Percentiles rank a stretch among this genome's conserved stretches.
Conservation (phyloP, 2,797 vertebrate genomes). For the Coccyzus lansbergi region DNA sequence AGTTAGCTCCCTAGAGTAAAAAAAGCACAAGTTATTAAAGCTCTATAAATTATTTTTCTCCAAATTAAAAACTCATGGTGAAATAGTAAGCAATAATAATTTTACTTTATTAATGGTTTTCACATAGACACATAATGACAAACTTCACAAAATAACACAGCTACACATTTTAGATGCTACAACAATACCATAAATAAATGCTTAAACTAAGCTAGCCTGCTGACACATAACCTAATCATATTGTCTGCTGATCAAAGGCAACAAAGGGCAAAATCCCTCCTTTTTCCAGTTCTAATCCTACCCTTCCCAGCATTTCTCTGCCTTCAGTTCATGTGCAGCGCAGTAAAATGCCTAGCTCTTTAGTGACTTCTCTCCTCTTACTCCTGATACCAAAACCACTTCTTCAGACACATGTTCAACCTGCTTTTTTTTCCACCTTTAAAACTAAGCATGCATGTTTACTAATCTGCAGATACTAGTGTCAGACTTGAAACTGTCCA, state of each 20-base stretch:
- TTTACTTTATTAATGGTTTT: background rate
- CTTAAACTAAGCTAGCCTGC: background rate
- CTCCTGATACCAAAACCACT: background rate
- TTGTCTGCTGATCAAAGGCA: background rate
- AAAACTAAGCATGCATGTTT: background rate
- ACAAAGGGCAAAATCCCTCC: background rate
- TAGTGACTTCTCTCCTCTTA: background rate
- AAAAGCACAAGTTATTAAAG: background rate
- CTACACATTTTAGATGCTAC: background rate
- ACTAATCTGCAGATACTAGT: rapidly evolving
- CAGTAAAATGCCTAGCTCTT: background rate
- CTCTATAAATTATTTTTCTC: background rate
- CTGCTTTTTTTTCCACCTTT: background rate
- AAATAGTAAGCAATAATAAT: background rate
- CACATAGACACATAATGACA: background rate
- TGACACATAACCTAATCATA: rapidly evolving
- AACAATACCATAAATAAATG: background rate
- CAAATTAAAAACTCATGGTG: background rate
- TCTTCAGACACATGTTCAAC: background rate
- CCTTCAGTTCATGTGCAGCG: background rate
- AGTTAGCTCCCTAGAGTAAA: background rate
- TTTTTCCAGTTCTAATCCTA: background rate
- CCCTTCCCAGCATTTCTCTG: rapidly evolving
- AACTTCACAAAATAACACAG: background rate
- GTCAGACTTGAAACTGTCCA: background rate